Conservation (phyloP, 2,888 invertebrate genomes). For the Synanthedon vespiformis region DNA sequence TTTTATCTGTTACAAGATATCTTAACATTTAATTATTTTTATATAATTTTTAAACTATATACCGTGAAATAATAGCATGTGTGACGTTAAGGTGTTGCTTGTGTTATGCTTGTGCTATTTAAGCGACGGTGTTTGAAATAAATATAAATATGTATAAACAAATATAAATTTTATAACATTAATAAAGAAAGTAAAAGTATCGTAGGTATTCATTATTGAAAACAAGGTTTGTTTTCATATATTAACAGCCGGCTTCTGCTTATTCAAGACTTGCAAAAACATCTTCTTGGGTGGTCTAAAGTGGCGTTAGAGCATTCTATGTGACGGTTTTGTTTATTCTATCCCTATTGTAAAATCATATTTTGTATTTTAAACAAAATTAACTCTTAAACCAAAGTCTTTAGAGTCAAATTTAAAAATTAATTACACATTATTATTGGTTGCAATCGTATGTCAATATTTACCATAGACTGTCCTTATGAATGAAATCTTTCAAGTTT, state of each 20-base stretch:
- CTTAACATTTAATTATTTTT: too few relatives aligned
- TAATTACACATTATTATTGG: constrained; percentile 14
- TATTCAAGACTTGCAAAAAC: constrained; percentile 45
- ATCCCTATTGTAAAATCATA: constrained; percentile 16
- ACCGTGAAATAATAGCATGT: too few relatives aligned
- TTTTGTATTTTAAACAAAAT: constrained; percentile 4
- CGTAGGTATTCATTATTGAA: neutral
- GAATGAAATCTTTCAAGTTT: constrained; percentile 51
- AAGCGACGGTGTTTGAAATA: too few relatives aligned
- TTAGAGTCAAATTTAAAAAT: constrained; percentile 11
- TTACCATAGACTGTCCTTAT: constrained; percentile 52
- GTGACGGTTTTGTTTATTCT: constrained; percentile 42
- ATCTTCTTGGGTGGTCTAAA: constrained; percentile 58
- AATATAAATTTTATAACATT: neutral
- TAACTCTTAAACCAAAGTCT: neutral
- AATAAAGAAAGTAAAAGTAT: neutral
- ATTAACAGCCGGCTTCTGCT: constrained; percentile 33
- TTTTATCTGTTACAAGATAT: too few relatives aligned
- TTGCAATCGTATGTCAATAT: constrained; percentile 46
- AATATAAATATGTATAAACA: too few relatives aligned
- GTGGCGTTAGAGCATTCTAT: constrained; percentile 58
- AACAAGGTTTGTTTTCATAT: neutral
- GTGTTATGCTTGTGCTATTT: too few relatives aligned
- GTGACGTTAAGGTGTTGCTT: too few relatives aligned
- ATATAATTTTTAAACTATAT: too few relatives aligned